phyloP scores from a whole-genome alignment of 2,888 invertebrate species.

The Resseliella maxima region DNA sequence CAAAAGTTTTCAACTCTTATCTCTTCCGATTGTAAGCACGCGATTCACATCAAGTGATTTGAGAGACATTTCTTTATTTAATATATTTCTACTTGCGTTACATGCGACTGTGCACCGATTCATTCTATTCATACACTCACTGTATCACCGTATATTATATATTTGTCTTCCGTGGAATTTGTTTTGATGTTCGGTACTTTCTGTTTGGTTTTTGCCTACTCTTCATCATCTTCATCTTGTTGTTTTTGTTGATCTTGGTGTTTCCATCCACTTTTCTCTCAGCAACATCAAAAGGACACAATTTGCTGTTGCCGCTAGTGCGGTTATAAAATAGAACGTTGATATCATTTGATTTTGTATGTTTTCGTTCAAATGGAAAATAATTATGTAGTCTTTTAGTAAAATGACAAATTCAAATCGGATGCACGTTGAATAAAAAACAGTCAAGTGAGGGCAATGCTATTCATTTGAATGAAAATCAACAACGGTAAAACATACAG shows the following conservation, averaged over 20 bases:
- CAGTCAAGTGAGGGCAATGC: neutral
- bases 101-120: constrained; percentile 15
- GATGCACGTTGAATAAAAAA: constrained; percentile 3
- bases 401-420: constrained; percentile 21
- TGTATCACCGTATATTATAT: neutral
- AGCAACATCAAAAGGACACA: constrained; percentile 2
- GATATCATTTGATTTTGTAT: neutral
- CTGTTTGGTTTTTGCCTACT: neutral
- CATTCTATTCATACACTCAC: neutral
- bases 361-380: constrained; percentile 16
- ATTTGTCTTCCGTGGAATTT: constrained; percentile 7
- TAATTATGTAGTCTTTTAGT: neutral
- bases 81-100: neutral
- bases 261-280: neutral
- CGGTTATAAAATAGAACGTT: neutral
- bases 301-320: neutral
- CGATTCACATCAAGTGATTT: constrained; percentile 31
- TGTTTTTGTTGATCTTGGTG: neutral
- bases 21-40: constrained; percentile 11
- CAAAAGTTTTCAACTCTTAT: constrained; percentile 35
- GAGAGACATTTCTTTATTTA: neutral
- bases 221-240: too few relatives aligned
- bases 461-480: neutral
- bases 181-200: neutral
- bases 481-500: neutral